phyloP scores from a whole-genome alignment of 23 tunicate species.

The Corella eumyota region DNA sequence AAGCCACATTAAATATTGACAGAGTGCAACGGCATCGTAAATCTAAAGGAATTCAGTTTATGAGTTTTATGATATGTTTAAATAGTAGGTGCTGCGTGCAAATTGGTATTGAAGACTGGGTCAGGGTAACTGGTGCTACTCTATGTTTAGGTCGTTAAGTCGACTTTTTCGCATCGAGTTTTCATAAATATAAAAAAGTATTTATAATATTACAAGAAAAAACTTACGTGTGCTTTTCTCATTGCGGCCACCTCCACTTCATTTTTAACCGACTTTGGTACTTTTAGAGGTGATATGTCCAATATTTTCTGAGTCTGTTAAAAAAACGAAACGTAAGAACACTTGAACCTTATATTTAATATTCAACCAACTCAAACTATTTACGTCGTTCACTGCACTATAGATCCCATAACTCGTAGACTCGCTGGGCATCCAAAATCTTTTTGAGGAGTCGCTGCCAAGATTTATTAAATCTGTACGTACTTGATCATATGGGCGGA shows the following conservation, averaged over 20 bases:
- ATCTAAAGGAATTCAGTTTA: slow-evolving; percentile 49
- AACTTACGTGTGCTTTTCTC: slow-evolving; percentile 83
- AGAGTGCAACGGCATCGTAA: slow-evolving; percentile 77
- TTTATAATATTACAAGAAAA: too few species aligned
- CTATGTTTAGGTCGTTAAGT: too few species aligned
- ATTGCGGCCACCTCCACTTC: slow-evolving; percentile 50
- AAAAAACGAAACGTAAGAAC: not conserved
- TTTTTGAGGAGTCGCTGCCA: not conserved
- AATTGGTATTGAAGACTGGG: too few species aligned
- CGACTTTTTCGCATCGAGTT: too few species aligned
- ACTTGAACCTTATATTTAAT: not conserved
- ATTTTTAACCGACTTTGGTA: slow-evolving; percentile 63
- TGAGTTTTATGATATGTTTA: not conserved
- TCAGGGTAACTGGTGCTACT: too few species aligned
- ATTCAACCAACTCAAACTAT: not conserved
- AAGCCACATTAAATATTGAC: slow-evolving; percentile 71
- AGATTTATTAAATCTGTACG: slow-evolving; percentile 3
- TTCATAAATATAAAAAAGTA: too few species aligned
- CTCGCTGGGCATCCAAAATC: slow-evolving; percentile 56
- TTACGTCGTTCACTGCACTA: slow-evolving; percentile 53
- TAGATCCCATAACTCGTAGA: slow-evolving; percentile 79
- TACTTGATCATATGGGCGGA: slow-evolving; percentile 31
- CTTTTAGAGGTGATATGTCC: slow-evolving; percentile 36
- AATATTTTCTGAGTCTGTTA: slow-evolving; percentile 47
- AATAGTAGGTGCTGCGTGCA: too few species aligned